Base-by-base conservation (phyloP, 2,113 vertebrate species). In the Ptyas mucosa region DNA sequence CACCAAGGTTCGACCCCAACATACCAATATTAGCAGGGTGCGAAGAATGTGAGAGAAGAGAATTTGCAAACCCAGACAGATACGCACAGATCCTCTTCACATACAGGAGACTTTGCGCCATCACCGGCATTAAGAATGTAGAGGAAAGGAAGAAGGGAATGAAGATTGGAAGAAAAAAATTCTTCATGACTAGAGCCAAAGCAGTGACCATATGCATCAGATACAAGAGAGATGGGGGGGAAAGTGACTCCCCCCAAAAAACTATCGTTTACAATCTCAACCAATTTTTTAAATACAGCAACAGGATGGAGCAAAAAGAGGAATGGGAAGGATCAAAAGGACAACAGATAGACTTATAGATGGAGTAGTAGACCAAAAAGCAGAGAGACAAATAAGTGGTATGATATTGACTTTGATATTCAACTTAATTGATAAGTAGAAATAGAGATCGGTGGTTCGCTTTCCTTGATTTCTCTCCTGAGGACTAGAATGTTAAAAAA, bases 31-130 rank as follows among this genome's bases (percentile, higher is more conserved):
- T 98, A 95, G 97, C 96, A 96, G 98, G 98, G 98, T 97, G 98
- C 97, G 97, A 98, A 98, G 98, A 98, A 98, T 98, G 98, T 97
- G 96, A 97, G 92, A 98, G 98, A 98, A 98, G 92, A 98, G 98
- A 97, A 98, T 98, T 96, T 98, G 98, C 96, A 94, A 96, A 96
- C 96, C 97, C 97, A 90, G 89, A 61, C 88, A 53, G 89, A 90
- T n/a, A 86, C 46, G 43, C 3, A 98, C 89, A 87, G 89, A 93
- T 93, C 81, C 75, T 52, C 85, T 46, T 75, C 43, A 39, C 88
- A 92, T 29, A 43, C 55, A 34, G 64, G 69, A 89, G 57, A 86
- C 53, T 26, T 57, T 2, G 8, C 29, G 29, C 34, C 54, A 90
- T 49, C 11, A 61, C n/a, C 6, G 4, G 54, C 53, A 61, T 51